A percentile compares a stretch with the other conserved stretches of the same genome.
Conservation (phyloP, 1,140 invertebrate genomes). For the Bombus soroeensis region DNA sequence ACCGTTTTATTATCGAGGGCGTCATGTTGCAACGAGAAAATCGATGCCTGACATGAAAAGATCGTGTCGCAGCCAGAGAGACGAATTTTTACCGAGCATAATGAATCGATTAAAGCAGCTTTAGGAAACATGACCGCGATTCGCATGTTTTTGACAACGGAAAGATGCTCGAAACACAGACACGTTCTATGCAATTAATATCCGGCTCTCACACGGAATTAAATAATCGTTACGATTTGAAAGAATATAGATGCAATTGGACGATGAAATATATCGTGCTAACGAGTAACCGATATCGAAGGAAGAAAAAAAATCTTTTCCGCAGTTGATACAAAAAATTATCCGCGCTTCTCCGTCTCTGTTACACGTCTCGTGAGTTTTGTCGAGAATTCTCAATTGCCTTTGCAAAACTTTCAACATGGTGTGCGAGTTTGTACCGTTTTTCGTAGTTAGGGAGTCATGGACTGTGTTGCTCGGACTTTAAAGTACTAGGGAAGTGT, state of each 20-base stretch:
- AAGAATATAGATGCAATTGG: no score
- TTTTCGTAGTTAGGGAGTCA: slow-evolving; percentile 60
- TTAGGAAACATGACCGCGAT: neutral
- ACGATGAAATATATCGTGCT: no score
- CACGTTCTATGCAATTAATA: no score
- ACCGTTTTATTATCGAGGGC: slow-evolving; percentile 25
- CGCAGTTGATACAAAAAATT: slow-evolving; percentile 32
- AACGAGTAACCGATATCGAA: no score
- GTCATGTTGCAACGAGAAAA: slow-evolving; percentile 9
- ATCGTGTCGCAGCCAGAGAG: neutral
- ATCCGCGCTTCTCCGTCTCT: neutral
- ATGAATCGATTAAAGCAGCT: no score
- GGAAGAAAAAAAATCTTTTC: slow-evolving; percentile 17
- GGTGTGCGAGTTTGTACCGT: slow-evolving; percentile 54
- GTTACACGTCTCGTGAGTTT: slow-evolving; percentile 46
- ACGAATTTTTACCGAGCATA: neutral
- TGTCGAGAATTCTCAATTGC: slow-evolving; percentile 55
- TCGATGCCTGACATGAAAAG: neutral
- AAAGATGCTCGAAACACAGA: neutral
- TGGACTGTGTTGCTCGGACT: slow-evolving; percentile 45
- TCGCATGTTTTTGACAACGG: neutral
- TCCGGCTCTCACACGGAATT: no score
- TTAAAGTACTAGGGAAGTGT: slow-evolving; percentile 51
- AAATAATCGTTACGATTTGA: no score
- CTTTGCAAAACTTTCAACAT: slow-evolving; percentile 51